Evolutionary conservation across 2,113 vertebrate species (phyloP), one percentile per base, ranked within the genome.

Genomic region (Ceyx margarethae): DNA sequence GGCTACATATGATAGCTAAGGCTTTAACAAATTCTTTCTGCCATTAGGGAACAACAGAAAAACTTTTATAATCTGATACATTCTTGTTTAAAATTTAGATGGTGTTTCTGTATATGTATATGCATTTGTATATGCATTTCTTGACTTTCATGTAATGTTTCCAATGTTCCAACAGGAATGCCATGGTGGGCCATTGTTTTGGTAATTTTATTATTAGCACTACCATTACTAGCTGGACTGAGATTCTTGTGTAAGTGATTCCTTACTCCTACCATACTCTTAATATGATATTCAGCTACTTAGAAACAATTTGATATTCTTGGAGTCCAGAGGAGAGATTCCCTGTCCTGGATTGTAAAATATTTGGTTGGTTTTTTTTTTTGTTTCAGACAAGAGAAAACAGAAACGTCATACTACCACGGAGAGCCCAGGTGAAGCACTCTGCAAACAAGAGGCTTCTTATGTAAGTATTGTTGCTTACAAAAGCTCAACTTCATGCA

Each of bases 181-280:
- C 15, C 0, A 5, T 0, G 0, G 12, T 48, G 14, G 89, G 4
- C 5, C 73, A 8, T 12, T 67, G 0, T 3, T 74, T 3, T 54
- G 11, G 3, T 1, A 54, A 3, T 19, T 40, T 0, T 2, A 1
- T 2, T 13, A 43, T 2, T 13, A 43, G 0, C 0, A 8, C 1
- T 50, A 5, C 1, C 11, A 11, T 1, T 1, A 66, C 2, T 2
- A 89, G 2, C 1, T 65, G 88, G 26, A 89, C 1, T 1, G 54
- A 11, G 73, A 33, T 1, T 4, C 18, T 65, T 2, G 3, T 7
- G 96, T 96, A 95, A 96, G 96, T 96, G 33, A 76, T 72, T 83
- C 23, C 56, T 57, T 56, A 28, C 43, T 80, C 64, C 46, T 64
- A 0, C 33, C 46, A 3, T 61, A 53, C 3, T 69, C 56, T 85